These are phyloP conservation scores for Carlito syrichta DNA, from an alignment of 2,113 vertebrate species.

Conservation along the genomic window DNA sequence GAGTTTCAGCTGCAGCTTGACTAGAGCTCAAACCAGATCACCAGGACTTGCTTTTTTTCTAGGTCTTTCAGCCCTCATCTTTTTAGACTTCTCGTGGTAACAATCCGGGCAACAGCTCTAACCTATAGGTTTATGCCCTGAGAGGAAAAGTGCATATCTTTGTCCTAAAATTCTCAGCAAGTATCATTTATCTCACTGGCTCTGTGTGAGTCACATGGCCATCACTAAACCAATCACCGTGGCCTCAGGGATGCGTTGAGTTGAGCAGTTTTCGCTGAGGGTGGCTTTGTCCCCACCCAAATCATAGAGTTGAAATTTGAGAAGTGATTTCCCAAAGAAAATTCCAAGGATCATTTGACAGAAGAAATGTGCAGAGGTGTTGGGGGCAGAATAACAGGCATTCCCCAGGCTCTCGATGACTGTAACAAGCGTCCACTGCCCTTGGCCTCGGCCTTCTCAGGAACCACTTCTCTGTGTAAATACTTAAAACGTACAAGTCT, in stretches of 20 bases:
- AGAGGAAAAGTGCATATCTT: neutral
- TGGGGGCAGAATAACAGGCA: neutral
- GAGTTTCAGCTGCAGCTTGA: neutral
- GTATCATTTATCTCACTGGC: neutral
- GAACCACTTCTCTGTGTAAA: neutral
- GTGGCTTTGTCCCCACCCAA: fast-evolving
- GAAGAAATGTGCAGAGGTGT: neutral
- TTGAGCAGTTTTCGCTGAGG: neutral
- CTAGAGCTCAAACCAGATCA: neutral
- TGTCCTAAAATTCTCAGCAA: neutral
- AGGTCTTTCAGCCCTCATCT: neutral
- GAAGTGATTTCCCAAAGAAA: neutral
- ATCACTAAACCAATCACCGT: neutral
- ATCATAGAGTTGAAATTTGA: neutral
- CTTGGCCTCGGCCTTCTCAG: neutral
- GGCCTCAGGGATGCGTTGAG: neutral
- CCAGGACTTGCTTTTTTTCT: neutral
- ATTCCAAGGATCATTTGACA: neutral
- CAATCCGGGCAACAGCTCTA: neutral
- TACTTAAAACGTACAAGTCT: neutral
- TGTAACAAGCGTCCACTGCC: neutral
- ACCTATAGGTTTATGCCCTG: neutral
- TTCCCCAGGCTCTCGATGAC: neutral
- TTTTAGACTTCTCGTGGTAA: neutral
- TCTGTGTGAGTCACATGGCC: neutral